Evolutionary conservation across 2,113 vertebrate species (phyloP), one percentile per base, ranked within the genome.

Genomic region (Antechinus flavipes): DNA sequence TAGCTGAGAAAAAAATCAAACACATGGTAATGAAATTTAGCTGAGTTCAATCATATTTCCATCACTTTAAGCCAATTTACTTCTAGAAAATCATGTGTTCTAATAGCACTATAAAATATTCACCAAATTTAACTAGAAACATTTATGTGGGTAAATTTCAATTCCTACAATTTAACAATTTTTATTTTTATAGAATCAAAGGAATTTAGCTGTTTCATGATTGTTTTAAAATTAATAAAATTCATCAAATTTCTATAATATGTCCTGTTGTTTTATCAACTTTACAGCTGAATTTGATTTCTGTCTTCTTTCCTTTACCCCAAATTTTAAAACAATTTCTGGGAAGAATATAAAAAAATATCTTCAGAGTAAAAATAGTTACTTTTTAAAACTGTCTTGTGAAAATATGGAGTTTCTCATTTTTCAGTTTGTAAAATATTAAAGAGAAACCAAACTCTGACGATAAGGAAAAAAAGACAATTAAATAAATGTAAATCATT

Each of bases 391-490:
- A 84, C n/a, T 42, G 68, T 42, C 42, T 84, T 42, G n/a, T 42
- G 68, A 84, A n/a, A 84, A 84, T 42, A 23, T 2, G 16, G 68
- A 76, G 6, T 16, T 76, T 42, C 35, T 35, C 94, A 23, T 35
- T 95, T 68, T 95, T 91, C 89, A 61, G 46, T 54, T 54, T 55
- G 94, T 46, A 96, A 96, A 94, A 92, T 53, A 3, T n/a, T 27
- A 46, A 10, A 49, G 92, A 68, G n/a, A 96, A 96, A 92, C 50
- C 11, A 8, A 95, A 55, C n/a, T 94, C 93, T 52, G 89, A 68
- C 4, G 19, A 76, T 76, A 76, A 76, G 19, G 19, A 84, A 84
- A n/a, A 84, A 42, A 84, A 84, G 19, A 84, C 61, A 84, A 84
- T 84, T 84, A 84, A n/a, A 22, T 42, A 84, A 84, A 84, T 42